Evolutionary conservation across 1,140 invertebrate species (phyloP).

Genomic region (Batillaria attramentaria): DNA sequence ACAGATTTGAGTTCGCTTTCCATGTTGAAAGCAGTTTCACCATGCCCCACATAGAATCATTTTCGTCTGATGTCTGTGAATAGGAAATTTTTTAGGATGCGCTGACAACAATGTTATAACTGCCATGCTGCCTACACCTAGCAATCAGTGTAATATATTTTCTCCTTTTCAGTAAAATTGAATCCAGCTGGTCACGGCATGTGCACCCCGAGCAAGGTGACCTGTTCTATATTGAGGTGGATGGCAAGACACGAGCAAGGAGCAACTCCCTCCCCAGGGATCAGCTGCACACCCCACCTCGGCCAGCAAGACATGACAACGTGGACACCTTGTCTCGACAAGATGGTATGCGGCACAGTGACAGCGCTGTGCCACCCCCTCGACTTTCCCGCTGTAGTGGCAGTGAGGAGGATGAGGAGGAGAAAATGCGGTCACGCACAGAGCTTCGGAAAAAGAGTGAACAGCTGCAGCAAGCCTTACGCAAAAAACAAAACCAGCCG

Average conservation of each 20-base stretch:
- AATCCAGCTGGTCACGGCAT: conserved; percentile 28
- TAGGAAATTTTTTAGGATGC: too few species aligned
- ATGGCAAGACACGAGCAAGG: conserved; percentile 13
- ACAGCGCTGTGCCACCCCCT: not conserved
- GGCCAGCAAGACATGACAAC: not conserved
- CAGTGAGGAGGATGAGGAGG: conserved; percentile 23
- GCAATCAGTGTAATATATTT: too few species aligned
- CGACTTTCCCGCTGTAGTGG: not conserved
- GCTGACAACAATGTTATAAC: too few species aligned
- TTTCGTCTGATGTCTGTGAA: too few species aligned
- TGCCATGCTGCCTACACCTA: too few species aligned
- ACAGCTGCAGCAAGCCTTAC: conserved; percentile 4
- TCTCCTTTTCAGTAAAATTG: conserved; percentile 28
- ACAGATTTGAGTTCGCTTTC: too few species aligned
- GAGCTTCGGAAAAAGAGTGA: conserved; percentile 16
- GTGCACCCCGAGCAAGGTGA: conserved; percentile 31
- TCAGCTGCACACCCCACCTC: not conserved
- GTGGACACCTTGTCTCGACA: not conserved
- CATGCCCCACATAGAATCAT: too few species aligned
- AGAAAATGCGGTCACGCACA: conserved; percentile 2
- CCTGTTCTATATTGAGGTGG: conserved; percentile 31
- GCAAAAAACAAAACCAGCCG: not conserved
- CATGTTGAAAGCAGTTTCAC: too few species aligned
- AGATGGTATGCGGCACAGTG: conserved; percentile 3
- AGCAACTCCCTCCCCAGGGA: conserved; percentile 6